Base-by-base conservation (phyloP, 2,113 vertebrate species). In the Cyanoderma ruficeps region DNA sequence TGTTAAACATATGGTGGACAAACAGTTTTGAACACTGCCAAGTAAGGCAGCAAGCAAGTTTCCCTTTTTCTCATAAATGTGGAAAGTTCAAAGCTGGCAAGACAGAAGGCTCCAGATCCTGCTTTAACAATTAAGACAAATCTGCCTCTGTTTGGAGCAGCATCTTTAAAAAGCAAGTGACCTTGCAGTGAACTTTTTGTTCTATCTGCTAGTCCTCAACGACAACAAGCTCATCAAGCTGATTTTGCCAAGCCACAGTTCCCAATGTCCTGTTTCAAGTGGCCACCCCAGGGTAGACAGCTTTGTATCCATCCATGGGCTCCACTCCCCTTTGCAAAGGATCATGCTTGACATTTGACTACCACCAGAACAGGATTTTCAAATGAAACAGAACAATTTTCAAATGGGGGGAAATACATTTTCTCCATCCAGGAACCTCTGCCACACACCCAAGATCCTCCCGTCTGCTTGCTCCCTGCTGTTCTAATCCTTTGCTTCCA, bases 71-170 rank as follows among this genome's bases (percentile, higher is more conserved):
- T 71, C 76, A 64, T 53, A 56, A 83, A 74, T 2, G 4, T 47
- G 64, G 44, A 65, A 90, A 95, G 77, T 81, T 94, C 82, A 93
- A 77, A 94, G 47, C 37, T 96, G 83, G 72, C 68, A 86, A 93
- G 56, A 71, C 52, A 79, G 33, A 5, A 94, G 69, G 23, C 46
- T 92, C 42, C 93, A 93, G 61, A 71, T 56, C 25, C 80, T 87
- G 72, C 67, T 95, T 94, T 60, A 85, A 78, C 60, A 92, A 63
- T 84, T 79, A 91, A 79, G 85, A 79, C 70, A 91, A 90, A 78
- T 77, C 75, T 55, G 53, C 47, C 81, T 86, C 90, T 89, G 49
- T 85, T 91, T 61, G 37, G 68, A 93, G 76, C 72, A 94, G 85
- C 49, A 65, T 53, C 60, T 89, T 93, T 82, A 93, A 89, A 96